Percentiles rank a stretch among this genome's conserved stretches.
These are phyloP conservation scores for Euphydryas editha DNA, from an alignment of 2,888 invertebrate species.

Conservation along the genomic window DNA sequence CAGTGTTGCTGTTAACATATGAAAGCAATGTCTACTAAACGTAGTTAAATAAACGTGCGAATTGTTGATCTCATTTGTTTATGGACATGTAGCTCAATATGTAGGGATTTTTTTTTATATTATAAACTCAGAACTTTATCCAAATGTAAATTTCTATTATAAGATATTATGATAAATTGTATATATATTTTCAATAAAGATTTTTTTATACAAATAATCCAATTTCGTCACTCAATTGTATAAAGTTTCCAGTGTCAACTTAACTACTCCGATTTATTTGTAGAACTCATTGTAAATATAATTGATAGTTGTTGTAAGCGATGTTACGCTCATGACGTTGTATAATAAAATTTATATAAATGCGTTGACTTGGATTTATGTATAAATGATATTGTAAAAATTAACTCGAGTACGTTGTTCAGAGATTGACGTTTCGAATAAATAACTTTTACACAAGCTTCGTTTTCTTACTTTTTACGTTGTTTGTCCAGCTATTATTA, in stretches of 20 bases:
- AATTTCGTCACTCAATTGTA: conserved; percentile 71
- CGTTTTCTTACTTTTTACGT: conserved; percentile 34
- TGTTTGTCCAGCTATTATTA: too few species aligned
- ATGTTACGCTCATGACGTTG: conserved; percentile 74
- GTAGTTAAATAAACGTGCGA: conserved; percentile 63
- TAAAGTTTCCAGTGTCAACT: conserved; percentile 66
- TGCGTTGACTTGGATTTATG: conserved; percentile 78
- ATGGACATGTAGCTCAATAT: conserved; percentile 79
- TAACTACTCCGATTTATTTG: conserved; percentile 54
- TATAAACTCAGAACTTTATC: conserved; percentile 65
- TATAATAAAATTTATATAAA: conserved; percentile 79
- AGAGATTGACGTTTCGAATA: conserved; percentile 79
- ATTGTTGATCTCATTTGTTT: conserved; percentile 82
- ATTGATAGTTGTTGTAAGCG: conserved; percentile 74
- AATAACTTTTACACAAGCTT: conserved; percentile 78
- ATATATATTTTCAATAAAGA: conserved; percentile 77
- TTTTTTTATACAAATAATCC: conserved; percentile 72
- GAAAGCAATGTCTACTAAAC: conserved; percentile 19
- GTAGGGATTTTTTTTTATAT: conserved; percentile 64
- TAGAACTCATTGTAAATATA: conserved; percentile 72
- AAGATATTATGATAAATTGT: conserved; percentile 68
- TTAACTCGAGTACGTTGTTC: conserved; percentile 78
- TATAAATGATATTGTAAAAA: conserved; percentile 81
- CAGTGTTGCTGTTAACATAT: conserved; percentile 22
- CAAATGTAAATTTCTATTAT: conserved; percentile 73